Base-by-base conservation (phyloP, 2,888 invertebrate genomes). In the Drosophila bunnanda region DNA sequence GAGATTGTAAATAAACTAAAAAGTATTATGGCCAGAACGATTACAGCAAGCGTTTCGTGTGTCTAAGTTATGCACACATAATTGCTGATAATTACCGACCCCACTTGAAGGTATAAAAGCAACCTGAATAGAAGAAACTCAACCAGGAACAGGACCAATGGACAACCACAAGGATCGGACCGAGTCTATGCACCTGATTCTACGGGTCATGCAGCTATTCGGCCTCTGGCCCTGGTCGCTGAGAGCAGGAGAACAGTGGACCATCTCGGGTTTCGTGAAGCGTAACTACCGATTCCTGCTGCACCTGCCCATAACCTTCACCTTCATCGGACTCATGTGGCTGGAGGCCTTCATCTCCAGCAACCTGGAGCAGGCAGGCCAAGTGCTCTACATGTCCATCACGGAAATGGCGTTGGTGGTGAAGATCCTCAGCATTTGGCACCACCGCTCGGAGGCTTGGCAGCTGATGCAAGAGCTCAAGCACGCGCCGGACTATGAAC, bases 341-440 rank as follows among this genome's bases (percentile, higher is more conserved):
- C 61, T 80, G 44, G 86, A 85, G 41, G 87, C 82, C 7, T 60
- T 89, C 2, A 59, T 66, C 1, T 78, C 89, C 7, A 74, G 46
- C 25, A 80, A 84, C 52, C 54, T 91, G 17, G 82, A 90, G 39
- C 70, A 90, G 57, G 84, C 86, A 0, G 82, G 84, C 0, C 87
- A 90, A 22, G 78, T 90, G 4, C 76, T 90, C 0, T 91, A 89
- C 56, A 86, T 91, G 78, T 81, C 87, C 1, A 64, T 91, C 4
- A 86, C 91, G 0, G 85, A 90, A 55, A 64, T 76, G 30, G 81
- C 80, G 0, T 60, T 89, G 4, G 48, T 86, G 8, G 61, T 89
- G 8, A 91, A 92, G 71, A 77, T 91, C 4, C 36, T 88, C 0
- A 90, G 90, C 55, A 89, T 91, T 41, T 85, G 91, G 74, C 41